A percentile compares a stretch with the other conserved stretches of the same genome.
Conservation (phyloP, 1,140 invertebrate species). For the Diabrotica virgifera region DNA sequence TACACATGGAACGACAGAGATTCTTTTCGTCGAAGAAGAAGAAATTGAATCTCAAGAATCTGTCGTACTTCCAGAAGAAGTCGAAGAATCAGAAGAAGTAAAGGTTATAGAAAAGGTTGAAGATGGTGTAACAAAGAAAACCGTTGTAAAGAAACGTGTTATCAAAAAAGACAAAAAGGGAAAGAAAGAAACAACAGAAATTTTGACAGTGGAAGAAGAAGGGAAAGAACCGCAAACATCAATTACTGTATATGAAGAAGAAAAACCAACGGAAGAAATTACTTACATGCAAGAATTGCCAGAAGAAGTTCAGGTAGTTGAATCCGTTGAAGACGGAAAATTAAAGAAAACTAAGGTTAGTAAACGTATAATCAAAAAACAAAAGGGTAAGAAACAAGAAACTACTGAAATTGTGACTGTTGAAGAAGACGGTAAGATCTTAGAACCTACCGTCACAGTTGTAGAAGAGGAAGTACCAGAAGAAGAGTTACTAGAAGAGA, state of each 20-base stretch:
- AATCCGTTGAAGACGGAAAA: slow-evolving; percentile 12
- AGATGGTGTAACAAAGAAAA: slow-evolving; percentile 30
- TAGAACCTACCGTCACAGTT: not conserved
- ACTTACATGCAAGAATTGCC: slow-evolving; percentile 13
- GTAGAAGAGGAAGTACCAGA: slow-evolving; percentile 1
- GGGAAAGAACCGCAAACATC: slow-evolving; percentile 32
- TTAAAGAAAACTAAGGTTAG: slow-evolving; percentile 13
- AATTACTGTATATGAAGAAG: slow-evolving; percentile 8
- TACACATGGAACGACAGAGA: slow-evolving; percentile 39
- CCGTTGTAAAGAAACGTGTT: slow-evolving; percentile 44
- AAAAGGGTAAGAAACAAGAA: slow-evolving; percentile 34
- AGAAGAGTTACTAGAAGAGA: slow-evolving; percentile 35
- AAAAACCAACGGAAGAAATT: slow-evolving; percentile 35
- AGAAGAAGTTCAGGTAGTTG: slow-evolving; percentile 15
- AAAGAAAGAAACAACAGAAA: slow-evolving; percentile 39
- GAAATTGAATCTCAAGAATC: slow-evolving; percentile 34
- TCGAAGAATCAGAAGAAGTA: slow-evolving; percentile 35
- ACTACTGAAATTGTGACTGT: slow-evolving; percentile 43
- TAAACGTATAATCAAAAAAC: slow-evolving; percentile 17
- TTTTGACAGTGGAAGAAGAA: slow-evolving; percentile 40
- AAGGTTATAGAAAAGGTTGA: slow-evolving; percentile 29
- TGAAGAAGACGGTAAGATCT: slow-evolving; percentile 4
- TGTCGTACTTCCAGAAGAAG: slow-evolving; percentile 4
- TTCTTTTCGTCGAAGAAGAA: slow-evolving; percentile 40
- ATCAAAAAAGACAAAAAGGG: slow-evolving; percentile 43